Percentiles rank a stretch among this genome's conserved stretches.
Conservation (phyloP, 2,888 invertebrate species). For the Lasioglossum calceatum region DNA sequence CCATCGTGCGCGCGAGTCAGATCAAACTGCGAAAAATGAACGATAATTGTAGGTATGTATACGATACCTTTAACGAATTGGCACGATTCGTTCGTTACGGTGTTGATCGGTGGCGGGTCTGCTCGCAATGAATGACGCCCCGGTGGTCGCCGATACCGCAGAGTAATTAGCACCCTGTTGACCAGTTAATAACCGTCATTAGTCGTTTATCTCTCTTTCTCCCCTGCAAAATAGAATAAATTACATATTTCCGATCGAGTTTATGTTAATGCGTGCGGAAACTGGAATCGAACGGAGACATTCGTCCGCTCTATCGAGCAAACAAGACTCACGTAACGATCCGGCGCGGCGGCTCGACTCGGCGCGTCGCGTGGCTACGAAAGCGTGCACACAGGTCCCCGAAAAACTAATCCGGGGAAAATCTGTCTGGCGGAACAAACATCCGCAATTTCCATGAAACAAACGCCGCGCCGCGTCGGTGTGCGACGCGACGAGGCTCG, state of each 20-base stretch:
- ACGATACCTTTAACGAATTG: background rate
- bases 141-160: background rate
- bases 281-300: constrained; percentile 4
- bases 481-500: background rate
- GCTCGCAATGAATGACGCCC: background rate
- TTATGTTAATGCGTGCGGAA: background rate
- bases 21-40: background rate
- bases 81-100: background rate
- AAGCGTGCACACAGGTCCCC: background rate
- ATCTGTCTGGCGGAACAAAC: background rate
- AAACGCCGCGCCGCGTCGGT: background rate
- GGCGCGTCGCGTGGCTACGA: background rate
- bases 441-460: background rate
- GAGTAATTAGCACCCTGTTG: background rate
- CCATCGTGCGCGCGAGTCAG: background rate
- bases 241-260: background rate
- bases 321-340: background rate
- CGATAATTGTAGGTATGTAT: background rate
- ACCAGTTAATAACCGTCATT: background rate
- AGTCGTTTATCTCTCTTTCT: background rate
- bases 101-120: background rate
- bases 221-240: background rate
- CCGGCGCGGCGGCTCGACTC: background rate
- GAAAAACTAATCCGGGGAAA: background rate
- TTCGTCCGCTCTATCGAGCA: background rate